A percentile compares a stretch with the other conserved stretches of the same genome.
These are phyloP conservation scores for Oncorhynchus mykiss DNA, from an alignment of 2,113 vertebrate species.

Conservation along the genomic window DNA sequence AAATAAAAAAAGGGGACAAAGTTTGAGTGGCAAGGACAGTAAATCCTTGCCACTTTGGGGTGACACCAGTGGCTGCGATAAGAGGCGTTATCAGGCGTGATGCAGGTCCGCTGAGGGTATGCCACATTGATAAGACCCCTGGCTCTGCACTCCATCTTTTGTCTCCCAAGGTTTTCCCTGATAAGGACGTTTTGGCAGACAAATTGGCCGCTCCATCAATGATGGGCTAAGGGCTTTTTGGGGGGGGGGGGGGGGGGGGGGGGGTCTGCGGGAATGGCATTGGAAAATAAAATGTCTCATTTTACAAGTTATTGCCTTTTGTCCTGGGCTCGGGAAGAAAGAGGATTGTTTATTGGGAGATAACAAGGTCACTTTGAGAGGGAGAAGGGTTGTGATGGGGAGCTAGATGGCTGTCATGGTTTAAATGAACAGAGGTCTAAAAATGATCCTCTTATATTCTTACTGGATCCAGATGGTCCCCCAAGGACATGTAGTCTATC, in stretches of 20 bases:
- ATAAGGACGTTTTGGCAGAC: slow-evolving; percentile 67
- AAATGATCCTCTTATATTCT: slow-evolving; percentile 19
- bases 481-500: background rate
- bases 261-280: slow-evolving; percentile 11
- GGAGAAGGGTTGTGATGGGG: slow-evolving; percentile 4
- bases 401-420: slow-evolving; percentile 9
- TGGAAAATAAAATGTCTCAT: slow-evolving; percentile 46
- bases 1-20: slow-evolving; percentile 38
- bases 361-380: slow-evolving; percentile 39
- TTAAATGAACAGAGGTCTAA: slow-evolving; percentile 15
- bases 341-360: slow-evolving; percentile 38
- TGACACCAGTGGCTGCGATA: slow-evolving; percentile 58
- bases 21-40: slow-evolving; percentile 54
- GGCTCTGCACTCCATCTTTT: slow-evolving; percentile 64
- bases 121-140: slow-evolving; percentile 66
- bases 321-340: slow-evolving; percentile 33
- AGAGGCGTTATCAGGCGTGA: slow-evolving; percentile 49
- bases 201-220: slow-evolving; percentile 42
- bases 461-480: slow-evolving; percentile 20
- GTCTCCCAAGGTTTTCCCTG: slow-evolving; percentile 57
- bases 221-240: slow-evolving; percentile 14
- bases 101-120: slow-evolving; percentile 51
- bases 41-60: slow-evolving; percentile 58
- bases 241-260: too few relatives aligned
- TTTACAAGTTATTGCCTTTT: slow-evolving; percentile 38